A percentile compares a stretch with the other conserved stretches of the same genome.
Conservation (phyloP, 2,888 invertebrate species). For the Noctua janthe region DNA sequence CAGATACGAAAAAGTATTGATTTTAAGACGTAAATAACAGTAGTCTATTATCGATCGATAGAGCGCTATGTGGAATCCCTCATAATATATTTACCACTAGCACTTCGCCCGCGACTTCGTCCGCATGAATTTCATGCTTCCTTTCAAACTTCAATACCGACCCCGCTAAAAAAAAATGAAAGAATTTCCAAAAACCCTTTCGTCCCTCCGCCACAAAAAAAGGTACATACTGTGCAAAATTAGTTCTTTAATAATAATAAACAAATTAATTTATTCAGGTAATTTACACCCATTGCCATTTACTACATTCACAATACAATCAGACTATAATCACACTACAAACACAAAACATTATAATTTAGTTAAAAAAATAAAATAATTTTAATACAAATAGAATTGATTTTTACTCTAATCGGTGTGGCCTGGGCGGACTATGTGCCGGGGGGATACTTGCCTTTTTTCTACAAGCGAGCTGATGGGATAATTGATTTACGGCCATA, state of each 20-base stretch:
- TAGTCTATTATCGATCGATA: background rate
- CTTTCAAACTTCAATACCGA: background rate
- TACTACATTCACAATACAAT: too few relatives aligned
- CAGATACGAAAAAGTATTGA: background rate
- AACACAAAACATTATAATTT: too few relatives aligned
- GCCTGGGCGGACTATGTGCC: background rate
- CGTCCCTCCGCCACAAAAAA: background rate
- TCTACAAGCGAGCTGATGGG: background rate
- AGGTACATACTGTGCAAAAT: background rate
- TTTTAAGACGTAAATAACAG: background rate
- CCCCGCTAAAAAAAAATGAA: background rate
- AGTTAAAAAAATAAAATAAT: too few relatives aligned
- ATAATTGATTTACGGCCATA: background rate
- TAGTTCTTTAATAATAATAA: too few relatives aligned
- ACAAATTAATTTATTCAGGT: too few relatives aligned
- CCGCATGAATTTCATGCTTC: background rate
- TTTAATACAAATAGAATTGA: too few relatives aligned
- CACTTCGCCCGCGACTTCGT: background rate
- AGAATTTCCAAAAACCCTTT: background rate
- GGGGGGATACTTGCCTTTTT: background rate
- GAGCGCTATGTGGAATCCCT: background rate
- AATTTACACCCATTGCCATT: too few relatives aligned
- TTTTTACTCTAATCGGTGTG: background rate
- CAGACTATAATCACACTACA: too few relatives aligned
- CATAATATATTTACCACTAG: slow-evolving; percentile 12